phyloP scores from a whole-genome alignment of 2,888 invertebrate genomes.

The Nudaria mundana region DNA sequence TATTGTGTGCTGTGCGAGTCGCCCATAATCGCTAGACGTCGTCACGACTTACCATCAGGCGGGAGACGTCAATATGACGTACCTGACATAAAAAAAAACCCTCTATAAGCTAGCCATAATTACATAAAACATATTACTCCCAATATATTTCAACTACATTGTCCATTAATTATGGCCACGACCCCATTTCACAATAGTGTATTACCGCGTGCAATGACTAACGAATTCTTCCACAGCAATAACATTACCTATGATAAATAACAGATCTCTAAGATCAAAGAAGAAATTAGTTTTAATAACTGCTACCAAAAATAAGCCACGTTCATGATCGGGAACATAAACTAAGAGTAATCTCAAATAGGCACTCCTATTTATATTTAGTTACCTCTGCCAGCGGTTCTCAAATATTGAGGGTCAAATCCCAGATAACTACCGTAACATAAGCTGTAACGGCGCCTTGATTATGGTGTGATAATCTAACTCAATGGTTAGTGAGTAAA shows the following conservation, averaged over 20 bases:
- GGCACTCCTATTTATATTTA: slow-evolving; percentile 20
- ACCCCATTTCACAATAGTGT: neutral
- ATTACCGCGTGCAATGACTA: too few species aligned
- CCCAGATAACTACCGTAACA: too few species aligned
- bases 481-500: too few species aligned
- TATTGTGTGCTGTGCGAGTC: too few species aligned
- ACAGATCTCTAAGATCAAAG: slow-evolving; percentile 25
- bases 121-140: neutral
- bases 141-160: neutral
- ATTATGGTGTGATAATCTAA: too few species aligned
- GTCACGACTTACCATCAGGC: too few species aligned
- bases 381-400: slow-evolving; percentile 7
- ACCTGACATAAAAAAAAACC: too few species aligned
- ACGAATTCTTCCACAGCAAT: slow-evolving; percentile 15
- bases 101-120: too few species aligned
- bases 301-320: slow-evolving; percentile 21
- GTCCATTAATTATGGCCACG: neutral
- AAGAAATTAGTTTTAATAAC: slow-evolving; percentile 16
- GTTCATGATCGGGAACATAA: slow-evolving; percentile 17
- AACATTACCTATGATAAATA: slow-evolving; percentile 22
- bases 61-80: too few species aligned
- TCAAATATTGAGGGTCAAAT: neutral
- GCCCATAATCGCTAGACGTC: too few species aligned
- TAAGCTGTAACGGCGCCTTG: too few species aligned
- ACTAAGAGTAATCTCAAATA: slow-evolving; percentile 25